Conservation (phyloP, 2,888 invertebrate species). For the Pollenia labialis region DNA sequence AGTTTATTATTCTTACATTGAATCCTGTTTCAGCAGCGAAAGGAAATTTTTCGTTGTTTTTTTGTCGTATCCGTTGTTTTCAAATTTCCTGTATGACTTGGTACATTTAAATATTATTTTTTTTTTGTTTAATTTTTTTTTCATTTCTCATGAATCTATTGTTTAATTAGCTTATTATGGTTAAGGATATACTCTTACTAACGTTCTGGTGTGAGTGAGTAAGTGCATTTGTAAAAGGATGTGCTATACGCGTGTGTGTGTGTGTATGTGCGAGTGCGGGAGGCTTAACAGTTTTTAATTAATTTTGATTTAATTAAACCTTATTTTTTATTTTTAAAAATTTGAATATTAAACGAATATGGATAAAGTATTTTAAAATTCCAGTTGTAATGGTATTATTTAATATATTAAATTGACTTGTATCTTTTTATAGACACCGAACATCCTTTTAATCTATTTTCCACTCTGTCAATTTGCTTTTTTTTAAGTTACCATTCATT, state of each 20-base stretch:
- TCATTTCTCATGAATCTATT: slow-evolving; percentile 36
- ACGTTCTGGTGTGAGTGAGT: neutral
- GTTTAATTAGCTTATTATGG: slow-evolving; percentile 72
- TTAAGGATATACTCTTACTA: slow-evolving; percentile 32
- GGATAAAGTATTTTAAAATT: slow-evolving; percentile 2
- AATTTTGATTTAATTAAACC: slow-evolving; percentile 36
- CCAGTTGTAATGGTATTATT: slow-evolving; percentile 7
- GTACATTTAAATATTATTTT: slow-evolving; percentile 65
- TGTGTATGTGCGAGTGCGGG: neutral
- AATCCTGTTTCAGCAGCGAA: slow-evolving; percentile 60
- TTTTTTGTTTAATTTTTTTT: neutral
- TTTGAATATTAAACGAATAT: slow-evolving; percentile 1
- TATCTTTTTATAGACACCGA: neutral
- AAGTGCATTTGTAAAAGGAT: slow-evolving; percentile 16
- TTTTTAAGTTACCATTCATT: slow-evolving; percentile 24
- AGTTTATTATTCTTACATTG: slow-evolving; percentile 55
- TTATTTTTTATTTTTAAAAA: neutral
- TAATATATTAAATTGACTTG: slow-evolving; percentile 2
- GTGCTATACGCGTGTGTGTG: neutral
- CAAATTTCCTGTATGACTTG: slow-evolving; percentile 74
- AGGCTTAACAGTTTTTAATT: slow-evolving; percentile 60
- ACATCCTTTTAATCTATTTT: slow-evolving; percentile 44
- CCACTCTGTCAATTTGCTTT: slow-evolving; percentile 51
- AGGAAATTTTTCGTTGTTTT: slow-evolving; percentile 67
- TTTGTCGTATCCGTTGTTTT: slow-evolving; percentile 74